Evolutionary conservation across 2,888 invertebrate species (phyloP), one percentile per base, ranked within the genome.

Genomic region (Drosophila atroscutellata): DNA sequence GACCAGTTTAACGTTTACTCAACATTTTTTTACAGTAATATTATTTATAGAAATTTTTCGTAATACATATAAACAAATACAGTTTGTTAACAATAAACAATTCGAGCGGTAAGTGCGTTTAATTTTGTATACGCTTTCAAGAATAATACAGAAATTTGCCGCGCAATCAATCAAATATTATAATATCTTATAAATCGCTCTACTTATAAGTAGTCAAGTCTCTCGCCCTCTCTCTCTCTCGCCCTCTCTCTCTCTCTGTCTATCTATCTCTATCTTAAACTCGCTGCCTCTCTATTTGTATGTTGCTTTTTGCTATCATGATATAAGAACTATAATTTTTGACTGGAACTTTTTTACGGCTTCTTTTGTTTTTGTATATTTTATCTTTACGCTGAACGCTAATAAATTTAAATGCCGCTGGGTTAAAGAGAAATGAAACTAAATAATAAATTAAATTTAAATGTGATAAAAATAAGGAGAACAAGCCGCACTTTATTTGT

Each of bases 51-150:
- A 59, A 1, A 69, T 61, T 61, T 63, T 65, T 45, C 20, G 54
- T 58, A 65, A 60, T 64, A 72, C 6, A n/a, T 56, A 39, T 50
- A 61, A 69, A 45, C 32, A 62, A 68, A 55, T 47, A 26, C 11
- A 52, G 20, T 30, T 61, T 42, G 49, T 20, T 20, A 70, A 24
- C 37, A 42, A 60, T 52, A 49, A 57, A 37, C 47, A 45, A 47
- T 65, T 49, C 20, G 59, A 73, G 66, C 80, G 80, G 80, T 80
- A 80, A 80, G 80, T 80, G 74, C 64, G 80, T 77, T 80, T 67
- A 58, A 74, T 36, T 62, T 49, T 66, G 60, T 69, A 73, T 49
- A 18, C 69, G 76, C 76, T 77, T 76, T 37, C 45, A 32, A 47
- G 47, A 51, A 52, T 47, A 42, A 13, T 49, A 32, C 20, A 42